Base-by-base conservation (phyloP, 2,113 vertebrate species). In the Trematomus loennbergii region DNA sequence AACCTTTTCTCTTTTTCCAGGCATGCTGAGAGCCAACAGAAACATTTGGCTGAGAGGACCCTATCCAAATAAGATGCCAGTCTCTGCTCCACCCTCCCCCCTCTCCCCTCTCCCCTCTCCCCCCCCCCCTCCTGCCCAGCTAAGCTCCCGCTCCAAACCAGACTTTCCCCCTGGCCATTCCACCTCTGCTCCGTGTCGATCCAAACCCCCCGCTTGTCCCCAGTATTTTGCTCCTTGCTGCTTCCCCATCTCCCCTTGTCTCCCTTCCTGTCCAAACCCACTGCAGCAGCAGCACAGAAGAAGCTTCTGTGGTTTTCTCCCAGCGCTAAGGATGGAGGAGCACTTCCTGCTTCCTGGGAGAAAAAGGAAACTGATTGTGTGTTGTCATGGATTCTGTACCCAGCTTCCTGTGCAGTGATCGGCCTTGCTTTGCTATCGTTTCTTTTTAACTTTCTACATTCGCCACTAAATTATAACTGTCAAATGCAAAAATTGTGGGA, bases 1-100 rank as follows among this genome's bases (percentile, higher is more conserved):
- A 40, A 40, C n/a, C 2, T n/a, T 76, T n/a, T 74, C 15, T 87
- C 2, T 69, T 58, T 57, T 63, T 62, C 8, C 94, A 99, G 98
- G 91, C 98, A 99, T 59, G 98, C 98, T 0, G 98, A 99, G 91
- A 99, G 98, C 79, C 98, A 99, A 94, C 98, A 99, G 95, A 99
- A 98, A 95, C 97, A 99, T 95, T 92, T 99, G 98, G 96, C 97
- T 74, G 98, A 99, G 96, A 98, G 96, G 92, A 98, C 96, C 94
- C 95, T 97, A 0, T 95, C 97, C 52, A 99, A 99, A 95, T 99
- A 94, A 97, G 68, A 60, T 59, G 62, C 88, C 85, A 43, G 2
- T 49, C 81, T 75, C 72, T 20, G 45, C 72, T 81, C 43, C 67
- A 33, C 59, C 72, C 72, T 1, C 8, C 50, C 25, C 13, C 57